Evolutionary conservation across 1,140 invertebrate species (phyloP).

Genomic region (Diorhabda carinulata): DNA sequence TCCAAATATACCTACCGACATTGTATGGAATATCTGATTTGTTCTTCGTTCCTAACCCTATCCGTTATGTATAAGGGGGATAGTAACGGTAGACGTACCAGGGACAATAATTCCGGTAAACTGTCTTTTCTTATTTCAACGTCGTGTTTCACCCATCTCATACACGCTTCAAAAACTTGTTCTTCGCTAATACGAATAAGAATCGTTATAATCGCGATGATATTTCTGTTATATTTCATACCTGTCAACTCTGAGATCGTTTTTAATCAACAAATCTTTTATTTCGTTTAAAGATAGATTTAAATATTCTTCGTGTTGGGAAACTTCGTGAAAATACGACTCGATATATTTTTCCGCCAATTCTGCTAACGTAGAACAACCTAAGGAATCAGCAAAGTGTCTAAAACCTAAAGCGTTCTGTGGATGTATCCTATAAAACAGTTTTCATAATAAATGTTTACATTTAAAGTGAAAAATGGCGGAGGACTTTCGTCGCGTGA

Average conservation of each 20-base stretch:
- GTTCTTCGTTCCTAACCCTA: constrained; percentile 75
- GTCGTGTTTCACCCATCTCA: constrained; percentile 77
- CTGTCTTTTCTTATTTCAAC: constrained; percentile 52
- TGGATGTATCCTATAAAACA: constrained; percentile 65
- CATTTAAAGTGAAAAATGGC: neutral
- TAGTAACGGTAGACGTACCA: constrained; percentile 76
- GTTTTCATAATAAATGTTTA: neutral
- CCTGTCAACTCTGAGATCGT: constrained; percentile 75
- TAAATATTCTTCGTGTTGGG: constrained; percentile 75
- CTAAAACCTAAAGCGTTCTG: constrained; percentile 82
- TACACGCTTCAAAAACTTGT: constrained; percentile 79
- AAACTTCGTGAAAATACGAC: constrained; percentile 77
- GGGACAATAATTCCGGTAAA: constrained; percentile 69
- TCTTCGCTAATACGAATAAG: constrained; percentile 50
- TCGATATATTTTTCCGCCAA: constrained; percentile 80
- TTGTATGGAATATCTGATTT: constrained; percentile 70
- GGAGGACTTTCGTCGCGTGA: too few species aligned
- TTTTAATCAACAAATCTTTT: constrained; percentile 67
- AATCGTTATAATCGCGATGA: neutral
- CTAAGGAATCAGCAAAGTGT: constrained; percentile 78
- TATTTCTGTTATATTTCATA: constrained; percentile 28
- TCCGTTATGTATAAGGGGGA: constrained; percentile 81
- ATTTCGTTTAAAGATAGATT: constrained; percentile 63
- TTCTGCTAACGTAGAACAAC: constrained; percentile 67
- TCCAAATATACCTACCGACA: constrained; percentile 57